Conservation (phyloP, 2,888 invertebrate species). For the Nymphalis polychloros region DNA sequence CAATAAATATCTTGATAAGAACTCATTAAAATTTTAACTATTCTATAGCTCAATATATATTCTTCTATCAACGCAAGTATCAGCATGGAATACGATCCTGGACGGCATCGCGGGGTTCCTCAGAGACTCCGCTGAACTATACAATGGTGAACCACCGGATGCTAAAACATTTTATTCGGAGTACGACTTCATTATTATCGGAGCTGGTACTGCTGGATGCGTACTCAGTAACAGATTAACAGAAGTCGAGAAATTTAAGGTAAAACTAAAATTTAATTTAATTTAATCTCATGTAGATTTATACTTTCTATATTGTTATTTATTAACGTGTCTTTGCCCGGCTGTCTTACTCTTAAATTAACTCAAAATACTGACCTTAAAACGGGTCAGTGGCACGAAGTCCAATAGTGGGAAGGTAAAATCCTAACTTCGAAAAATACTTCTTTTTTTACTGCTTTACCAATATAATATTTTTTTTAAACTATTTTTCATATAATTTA, state of each 20-base stretch:
- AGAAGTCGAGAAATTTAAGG: slow-evolving; percentile 64
- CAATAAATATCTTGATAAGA: not conserved
- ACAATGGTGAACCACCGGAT: slow-evolving; percentile 52
- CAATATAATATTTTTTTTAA: too few species aligned
- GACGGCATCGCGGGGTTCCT: slow-evolving; percentile 51
- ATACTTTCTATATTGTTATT: too few species aligned
- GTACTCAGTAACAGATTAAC: slow-evolving; percentile 66
- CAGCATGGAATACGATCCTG: slow-evolving; percentile 39
- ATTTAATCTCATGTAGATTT: too few species aligned
- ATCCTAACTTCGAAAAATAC: too few species aligned
- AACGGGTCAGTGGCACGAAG: too few species aligned
- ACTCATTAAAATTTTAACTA: not conserved
- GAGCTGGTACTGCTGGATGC: slow-evolving; percentile 67
- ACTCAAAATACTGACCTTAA: too few species aligned
- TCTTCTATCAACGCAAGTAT: slow-evolving; percentile 31
- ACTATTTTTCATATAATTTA: too few species aligned
- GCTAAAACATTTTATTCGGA: slow-evolving; percentile 43
- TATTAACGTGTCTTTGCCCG: too few species aligned
- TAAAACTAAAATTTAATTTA: slow-evolving; percentile 23
- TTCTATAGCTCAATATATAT: slow-evolving; percentile 2
- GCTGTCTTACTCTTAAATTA: too few species aligned
- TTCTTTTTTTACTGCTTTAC: too few species aligned
- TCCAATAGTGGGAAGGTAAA: too few species aligned
- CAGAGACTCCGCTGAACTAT: slow-evolving; percentile 44
- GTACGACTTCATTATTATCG: slow-evolving; percentile 68